These are phyloP conservation scores for Campylorhamphus procurvoides DNA, from an alignment of 2,113 vertebrate species.

Conservation along the genomic window DNA sequence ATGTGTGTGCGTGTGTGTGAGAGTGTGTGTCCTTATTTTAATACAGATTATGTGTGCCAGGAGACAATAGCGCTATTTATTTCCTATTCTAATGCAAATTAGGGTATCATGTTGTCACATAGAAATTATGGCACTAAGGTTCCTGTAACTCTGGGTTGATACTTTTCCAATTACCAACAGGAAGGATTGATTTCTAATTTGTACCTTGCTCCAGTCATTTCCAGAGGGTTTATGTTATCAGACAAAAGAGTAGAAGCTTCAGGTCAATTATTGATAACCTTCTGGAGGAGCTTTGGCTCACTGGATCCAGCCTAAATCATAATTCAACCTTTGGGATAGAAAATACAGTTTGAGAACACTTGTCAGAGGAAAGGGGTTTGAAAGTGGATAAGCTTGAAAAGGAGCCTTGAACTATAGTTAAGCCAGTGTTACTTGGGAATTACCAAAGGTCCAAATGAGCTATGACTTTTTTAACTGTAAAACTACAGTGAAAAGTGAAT, in stretches of 20 bases:
- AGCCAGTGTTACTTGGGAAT: neutral
- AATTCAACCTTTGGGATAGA: neutral
- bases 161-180: neutral
- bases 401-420: neutral
- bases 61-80: neutral
- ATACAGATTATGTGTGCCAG: neutral
- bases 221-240: neutral
- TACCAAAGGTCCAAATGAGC: neutral
- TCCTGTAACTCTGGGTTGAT: neutral
- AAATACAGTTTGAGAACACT: neutral
- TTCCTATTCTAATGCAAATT: fast-evolving
- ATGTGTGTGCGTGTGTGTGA: no score
- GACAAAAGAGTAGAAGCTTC: neutral
- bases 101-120: neutral
- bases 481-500: neutral
- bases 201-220: neutral
- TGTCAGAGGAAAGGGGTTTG: neutral
- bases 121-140: neutral
- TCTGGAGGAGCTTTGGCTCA: neutral
- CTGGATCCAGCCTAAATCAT: neutral
- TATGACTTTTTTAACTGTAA: neutral
- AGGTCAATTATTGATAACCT: neutral
- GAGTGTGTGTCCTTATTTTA: neutral
- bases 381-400: neutral
- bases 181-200: neutral